phyloP scores from a whole-genome alignment of 2,888 invertebrate genomes.

The Hoplodrina blanda region DNA sequence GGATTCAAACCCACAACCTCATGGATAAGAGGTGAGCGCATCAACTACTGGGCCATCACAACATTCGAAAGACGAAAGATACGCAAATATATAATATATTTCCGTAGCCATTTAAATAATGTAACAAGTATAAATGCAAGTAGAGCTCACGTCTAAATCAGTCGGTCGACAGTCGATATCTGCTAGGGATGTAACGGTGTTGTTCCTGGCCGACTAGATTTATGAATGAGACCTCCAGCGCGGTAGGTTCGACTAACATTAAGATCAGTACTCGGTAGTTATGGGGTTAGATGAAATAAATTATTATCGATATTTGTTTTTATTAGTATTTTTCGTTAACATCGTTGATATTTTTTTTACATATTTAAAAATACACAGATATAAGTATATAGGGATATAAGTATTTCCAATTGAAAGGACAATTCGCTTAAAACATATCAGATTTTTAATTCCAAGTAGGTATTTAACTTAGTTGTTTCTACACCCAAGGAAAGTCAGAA shows the following conservation, averaged over 20 bases:
- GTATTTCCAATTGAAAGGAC: too few species aligned
- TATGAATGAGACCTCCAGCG: slow-evolving; percentile 83
- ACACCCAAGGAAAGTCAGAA: slow-evolving; percentile 1
- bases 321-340: background rate
- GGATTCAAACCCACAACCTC: too few species aligned
- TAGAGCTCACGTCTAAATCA: slow-evolving; percentile 74
- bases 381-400: too few species aligned
- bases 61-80: too few species aligned
- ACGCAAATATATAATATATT: slow-evolving; percentile 24
- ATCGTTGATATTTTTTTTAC: too few species aligned
- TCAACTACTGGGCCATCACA: too few species aligned
- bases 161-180: slow-evolving; percentile 79
- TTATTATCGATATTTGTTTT: slow-evolving; percentile 25
- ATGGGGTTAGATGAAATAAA: slow-evolving; percentile 21
- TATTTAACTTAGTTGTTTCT: background rate
- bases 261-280: slow-evolving; percentile 65
- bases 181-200: slow-evolving; percentile 82
- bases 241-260: slow-evolving; percentile 77
- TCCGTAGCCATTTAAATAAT: slow-evolving; percentile 57
- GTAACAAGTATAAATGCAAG: slow-evolving; percentile 59
- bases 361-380: background rate
- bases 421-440: too few species aligned
- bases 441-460: background rate
- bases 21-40: too few species aligned
- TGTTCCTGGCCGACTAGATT: slow-evolving; percentile 76